These are phyloP conservation scores for Terebella lapidaria DNA, from an alignment of 2,888 invertebrate species.

Conservation along the genomic window DNA sequence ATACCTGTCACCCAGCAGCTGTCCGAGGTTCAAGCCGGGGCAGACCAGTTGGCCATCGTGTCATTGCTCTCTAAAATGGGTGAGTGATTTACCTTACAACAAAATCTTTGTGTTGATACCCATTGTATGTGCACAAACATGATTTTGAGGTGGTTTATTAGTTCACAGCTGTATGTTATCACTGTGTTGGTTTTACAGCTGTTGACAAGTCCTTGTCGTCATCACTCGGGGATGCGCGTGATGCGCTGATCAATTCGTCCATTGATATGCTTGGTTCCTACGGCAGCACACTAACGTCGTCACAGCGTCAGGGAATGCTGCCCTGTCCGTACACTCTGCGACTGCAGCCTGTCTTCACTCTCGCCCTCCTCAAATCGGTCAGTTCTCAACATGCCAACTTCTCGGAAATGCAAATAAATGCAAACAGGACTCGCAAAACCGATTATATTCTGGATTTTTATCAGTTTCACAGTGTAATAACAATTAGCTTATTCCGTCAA, in stretches of 20 bases:
- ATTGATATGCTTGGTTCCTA: constrained; percentile 81
- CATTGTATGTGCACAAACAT: too few relatives aligned
- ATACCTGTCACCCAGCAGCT: constrained; percentile 81
- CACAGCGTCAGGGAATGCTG: constrained; percentile 61
- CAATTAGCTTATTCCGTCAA: background rate
- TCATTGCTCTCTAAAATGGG: constrained; percentile 95
- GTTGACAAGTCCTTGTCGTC: constrained; percentile 15
- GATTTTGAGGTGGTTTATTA: too few relatives aligned
- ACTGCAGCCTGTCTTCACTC: constrained; percentile 80
- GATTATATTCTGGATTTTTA: too few relatives aligned
- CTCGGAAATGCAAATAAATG: background rate
- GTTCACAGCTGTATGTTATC: too few relatives aligned
- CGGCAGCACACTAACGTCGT: constrained; percentile 59
- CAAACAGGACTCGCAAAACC: too few relatives aligned
- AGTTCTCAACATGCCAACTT: constrained; percentile 47
- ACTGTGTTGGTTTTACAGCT: too few relatives aligned
- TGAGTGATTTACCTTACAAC: constrained; percentile 47
- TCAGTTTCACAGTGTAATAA: too few relatives aligned
- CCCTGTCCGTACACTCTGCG: constrained; percentile 73
- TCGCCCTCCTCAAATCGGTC: constrained; percentile 82
- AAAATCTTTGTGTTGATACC: too few relatives aligned
- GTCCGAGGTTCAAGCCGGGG: constrained; percentile 77
- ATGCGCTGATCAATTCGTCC: constrained; percentile 92
- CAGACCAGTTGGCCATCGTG: constrained; percentile 89
- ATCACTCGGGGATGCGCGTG: constrained; percentile 84